Evolutionary conservation across 2,797 vertebrate species (phyloP).

Genomic region (Hirundo rustica): DNA sequence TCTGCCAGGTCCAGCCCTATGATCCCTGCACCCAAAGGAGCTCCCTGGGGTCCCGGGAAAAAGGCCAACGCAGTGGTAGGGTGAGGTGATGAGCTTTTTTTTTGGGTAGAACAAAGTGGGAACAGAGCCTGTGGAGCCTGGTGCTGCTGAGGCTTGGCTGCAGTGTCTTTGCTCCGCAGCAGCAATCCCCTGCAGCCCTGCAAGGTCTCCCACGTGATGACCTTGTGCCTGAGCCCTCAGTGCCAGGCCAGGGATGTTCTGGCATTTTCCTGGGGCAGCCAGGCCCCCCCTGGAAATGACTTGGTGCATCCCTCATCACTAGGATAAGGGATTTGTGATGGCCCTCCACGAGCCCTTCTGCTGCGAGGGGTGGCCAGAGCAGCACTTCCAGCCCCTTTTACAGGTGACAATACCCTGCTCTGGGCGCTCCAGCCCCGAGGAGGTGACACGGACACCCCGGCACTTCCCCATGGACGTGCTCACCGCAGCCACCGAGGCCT

Average conservation of each 20-base stretch:
- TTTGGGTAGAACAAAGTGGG: not conserved
- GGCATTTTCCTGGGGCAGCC: not conserved
- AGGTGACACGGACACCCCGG: not conserved
- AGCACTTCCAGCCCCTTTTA: not conserved
- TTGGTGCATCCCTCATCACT: not conserved
- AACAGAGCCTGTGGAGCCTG: not conserved
- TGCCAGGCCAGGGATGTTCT: not conserved
- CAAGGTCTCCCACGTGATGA: not conserved
- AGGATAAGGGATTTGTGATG: not conserved
- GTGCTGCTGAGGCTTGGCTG: not conserved
- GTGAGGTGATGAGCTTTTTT: not conserved
- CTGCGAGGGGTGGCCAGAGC: not conserved
- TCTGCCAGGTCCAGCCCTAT: not conserved
- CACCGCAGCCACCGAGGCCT: not conserved
- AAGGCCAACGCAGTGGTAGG: not conserved
- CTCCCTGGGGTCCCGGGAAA: not conserved
- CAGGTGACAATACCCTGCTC: not conserved
- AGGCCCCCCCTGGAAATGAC: not conserved
- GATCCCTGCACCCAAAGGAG: not conserved
- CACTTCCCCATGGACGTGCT: not conserved
- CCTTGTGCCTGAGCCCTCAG: not conserved
- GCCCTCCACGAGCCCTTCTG: not conserved
- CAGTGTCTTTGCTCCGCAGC: not conserved
- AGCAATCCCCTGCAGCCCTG: not conserved
- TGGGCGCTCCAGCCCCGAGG: not conserved